Conservation (phyloP, 2,888 invertebrate genomes). For the Leptinotarsa haldemani region DNA sequence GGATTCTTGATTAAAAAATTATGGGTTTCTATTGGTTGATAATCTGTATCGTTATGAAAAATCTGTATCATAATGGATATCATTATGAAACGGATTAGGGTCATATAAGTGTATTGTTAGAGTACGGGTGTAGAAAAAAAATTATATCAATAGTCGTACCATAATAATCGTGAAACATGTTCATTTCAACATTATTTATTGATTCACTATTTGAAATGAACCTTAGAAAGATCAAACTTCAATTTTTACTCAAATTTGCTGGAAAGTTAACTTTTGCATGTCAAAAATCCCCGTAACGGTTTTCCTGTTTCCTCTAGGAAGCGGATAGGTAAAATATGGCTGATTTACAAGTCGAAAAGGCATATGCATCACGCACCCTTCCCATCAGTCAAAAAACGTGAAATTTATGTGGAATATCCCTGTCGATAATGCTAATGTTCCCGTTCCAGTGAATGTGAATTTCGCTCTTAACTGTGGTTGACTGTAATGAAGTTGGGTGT, state of each 20-base stretch:
- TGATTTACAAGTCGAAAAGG: constrained; percentile 14
- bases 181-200: too few species aligned
- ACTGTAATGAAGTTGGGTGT: neutral
- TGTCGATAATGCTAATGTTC: constrained; percentile 11
- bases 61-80: too few species aligned
- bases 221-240: too few species aligned
- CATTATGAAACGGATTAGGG: too few species aligned
- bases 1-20: too few species aligned
- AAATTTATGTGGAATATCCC: constrained; percentile 8
- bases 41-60: too few species aligned
- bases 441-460: constrained; percentile 2
- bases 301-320: constrained; percentile 5
- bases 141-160: too few species aligned
- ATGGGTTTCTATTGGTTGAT: too few species aligned
- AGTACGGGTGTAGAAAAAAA: too few species aligned
- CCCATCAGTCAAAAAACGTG: constrained; percentile 14
- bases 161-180: too few species aligned
- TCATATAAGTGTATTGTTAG: too few species aligned
- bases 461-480: neutral
- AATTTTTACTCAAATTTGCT: neutral
- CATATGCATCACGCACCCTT: constrained; percentile 15
- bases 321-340: constrained; percentile 5
- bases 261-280: neutral
- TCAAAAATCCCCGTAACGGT: constrained; percentile 1
- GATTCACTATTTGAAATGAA: too few species aligned